Percentiles rank a stretch among this genome's conserved stretches.
Evolutionary conservation across 2,797 vertebrate genomes (phyloP).

Genomic region (Rallus crepitans): DNA sequence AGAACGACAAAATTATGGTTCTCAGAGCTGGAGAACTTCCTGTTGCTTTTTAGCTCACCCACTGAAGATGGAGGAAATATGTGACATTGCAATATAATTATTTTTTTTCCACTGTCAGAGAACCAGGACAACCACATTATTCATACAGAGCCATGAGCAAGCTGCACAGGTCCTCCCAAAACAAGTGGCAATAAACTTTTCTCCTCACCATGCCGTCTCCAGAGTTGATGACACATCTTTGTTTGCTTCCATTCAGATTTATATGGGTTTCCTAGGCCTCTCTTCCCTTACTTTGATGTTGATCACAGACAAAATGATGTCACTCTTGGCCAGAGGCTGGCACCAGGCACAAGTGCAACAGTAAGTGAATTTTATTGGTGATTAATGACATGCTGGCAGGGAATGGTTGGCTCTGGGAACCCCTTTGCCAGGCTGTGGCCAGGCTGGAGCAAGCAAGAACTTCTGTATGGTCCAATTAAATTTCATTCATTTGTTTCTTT

Average conservation of each 20-base stretch:
- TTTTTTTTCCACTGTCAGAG: slow-evolving; percentile 25
- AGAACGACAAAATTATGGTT: slow-evolving; percentile 42
- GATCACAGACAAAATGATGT: slow-evolving; percentile 42
- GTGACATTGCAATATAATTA: slow-evolving; percentile 22
- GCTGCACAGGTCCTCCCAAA: slow-evolving; percentile 42
- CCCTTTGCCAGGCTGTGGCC: background rate
- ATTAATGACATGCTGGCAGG: background rate
- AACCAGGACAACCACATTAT: background rate
- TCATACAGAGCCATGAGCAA: slow-evolving; percentile 32
- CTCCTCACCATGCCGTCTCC: background rate
- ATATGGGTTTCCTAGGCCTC: slow-evolving; percentile 27
- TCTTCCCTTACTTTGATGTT: slow-evolving; percentile 55
- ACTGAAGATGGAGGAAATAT: background rate
- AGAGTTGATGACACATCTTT: slow-evolving; percentile 54
- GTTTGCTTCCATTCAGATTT: slow-evolving; percentile 50
- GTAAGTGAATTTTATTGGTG: slow-evolving; percentile 16
- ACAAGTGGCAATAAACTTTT: background rate
- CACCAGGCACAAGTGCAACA: slow-evolving; percentile 6
- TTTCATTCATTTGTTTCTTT: background rate
- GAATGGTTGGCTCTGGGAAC: background rate
- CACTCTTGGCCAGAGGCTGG: slow-evolving; percentile 27
- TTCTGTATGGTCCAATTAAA: background rate
- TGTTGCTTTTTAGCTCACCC: slow-evolving; percentile 19
- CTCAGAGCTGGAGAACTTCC: background rate
- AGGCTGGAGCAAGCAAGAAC: background rate